Evolutionary conservation across 1,140 invertebrate genomes (phyloP).

Genomic region (Drosophila nebulosa): DNA sequence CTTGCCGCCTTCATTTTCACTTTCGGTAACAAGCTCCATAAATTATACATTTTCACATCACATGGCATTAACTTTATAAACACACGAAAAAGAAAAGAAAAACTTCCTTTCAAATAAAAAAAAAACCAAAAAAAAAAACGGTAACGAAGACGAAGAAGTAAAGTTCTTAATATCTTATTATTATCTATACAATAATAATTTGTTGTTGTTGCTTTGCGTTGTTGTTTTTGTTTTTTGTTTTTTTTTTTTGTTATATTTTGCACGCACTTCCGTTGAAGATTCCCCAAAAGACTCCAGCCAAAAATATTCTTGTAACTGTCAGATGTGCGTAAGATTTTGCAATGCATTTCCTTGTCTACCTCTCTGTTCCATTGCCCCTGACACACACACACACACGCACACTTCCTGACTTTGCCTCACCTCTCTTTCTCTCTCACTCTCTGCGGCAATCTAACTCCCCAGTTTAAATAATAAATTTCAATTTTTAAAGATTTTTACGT

Average conservation of each 20-base stretch:
- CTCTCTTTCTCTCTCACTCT: not conserved
- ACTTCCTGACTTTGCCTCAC: not conserved
- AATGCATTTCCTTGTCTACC: constrained; percentile 48
- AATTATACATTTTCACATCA: constrained; percentile 60
- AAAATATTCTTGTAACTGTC: constrained; percentile 29
- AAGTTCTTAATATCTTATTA: constrained; percentile 66
- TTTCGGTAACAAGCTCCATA: constrained; percentile 42
- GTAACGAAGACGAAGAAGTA: not conserved
- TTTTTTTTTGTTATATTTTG: constrained; percentile 14
- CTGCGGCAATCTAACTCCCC: not conserved
- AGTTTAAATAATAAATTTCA: constrained; percentile 72
- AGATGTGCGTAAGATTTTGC: constrained; percentile 37
- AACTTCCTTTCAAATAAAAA: constrained; percentile 22
- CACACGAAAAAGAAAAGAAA: constrained; percentile 14
- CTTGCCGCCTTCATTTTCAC: not conserved
- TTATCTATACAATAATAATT: constrained; percentile 54
- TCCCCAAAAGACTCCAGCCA: constrained; percentile 8
- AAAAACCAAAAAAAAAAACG: constrained; percentile 11
- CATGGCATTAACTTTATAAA: constrained; percentile 30
- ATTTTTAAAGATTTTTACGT: constrained; percentile 72
- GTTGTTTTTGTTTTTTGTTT: constrained; percentile 5
- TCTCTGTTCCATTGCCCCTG: no score
- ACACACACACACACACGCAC: no score
- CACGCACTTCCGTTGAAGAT: constrained; percentile 35
- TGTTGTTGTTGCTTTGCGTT: not conserved